Percentiles rank a stretch among this genome's conserved stretches.
These are phyloP conservation scores for Hypanus sabinus DNA, from an alignment of 2,113 vertebrate genomes.

Conservation along the genomic window DNA sequence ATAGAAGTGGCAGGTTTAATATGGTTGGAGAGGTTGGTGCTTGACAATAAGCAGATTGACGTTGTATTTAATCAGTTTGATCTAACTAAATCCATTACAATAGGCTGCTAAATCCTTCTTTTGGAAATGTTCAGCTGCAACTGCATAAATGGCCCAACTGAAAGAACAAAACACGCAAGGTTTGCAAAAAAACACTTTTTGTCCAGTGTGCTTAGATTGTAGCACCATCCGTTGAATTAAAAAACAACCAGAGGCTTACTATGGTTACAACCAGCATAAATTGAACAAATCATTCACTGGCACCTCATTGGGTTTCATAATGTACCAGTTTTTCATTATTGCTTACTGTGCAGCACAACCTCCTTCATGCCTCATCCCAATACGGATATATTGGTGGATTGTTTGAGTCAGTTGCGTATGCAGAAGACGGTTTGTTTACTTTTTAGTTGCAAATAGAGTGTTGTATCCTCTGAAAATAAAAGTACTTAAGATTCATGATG, in stretches of 20 bases:
- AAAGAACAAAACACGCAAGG: slow-evolving; percentile 15
- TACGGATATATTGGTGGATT: no score
- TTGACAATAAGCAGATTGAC: slow-evolving; percentile 38
- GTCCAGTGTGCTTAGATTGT: not conserved
- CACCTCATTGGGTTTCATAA: no score
- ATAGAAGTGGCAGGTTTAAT: not conserved
- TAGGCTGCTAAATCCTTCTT: slow-evolving; percentile 30
- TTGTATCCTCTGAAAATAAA: no score
- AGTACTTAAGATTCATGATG: no score
- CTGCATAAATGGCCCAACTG: slow-evolving; percentile 28
- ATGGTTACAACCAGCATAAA: not conserved
- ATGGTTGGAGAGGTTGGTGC: slow-evolving; percentile 33
- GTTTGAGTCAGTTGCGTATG: no score
- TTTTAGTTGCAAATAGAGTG: no score
- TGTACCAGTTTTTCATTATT: no score
- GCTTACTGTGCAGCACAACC: no score
- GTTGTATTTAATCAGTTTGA: slow-evolving; percentile 14
- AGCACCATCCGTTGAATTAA: not conserved
- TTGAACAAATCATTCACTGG: no score
- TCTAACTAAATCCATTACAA: slow-evolving; percentile 37
- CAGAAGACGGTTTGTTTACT: no score
- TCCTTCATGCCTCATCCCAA: no score
- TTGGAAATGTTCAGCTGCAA: slow-evolving; percentile 22
- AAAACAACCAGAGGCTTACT: not conserved
- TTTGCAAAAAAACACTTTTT: not conserved